Percentiles rank a stretch among this genome's conserved stretches.
phyloP scores from a whole-genome alignment of 2,888 invertebrate genomes.

The Eristalinus sepulchralis region DNA sequence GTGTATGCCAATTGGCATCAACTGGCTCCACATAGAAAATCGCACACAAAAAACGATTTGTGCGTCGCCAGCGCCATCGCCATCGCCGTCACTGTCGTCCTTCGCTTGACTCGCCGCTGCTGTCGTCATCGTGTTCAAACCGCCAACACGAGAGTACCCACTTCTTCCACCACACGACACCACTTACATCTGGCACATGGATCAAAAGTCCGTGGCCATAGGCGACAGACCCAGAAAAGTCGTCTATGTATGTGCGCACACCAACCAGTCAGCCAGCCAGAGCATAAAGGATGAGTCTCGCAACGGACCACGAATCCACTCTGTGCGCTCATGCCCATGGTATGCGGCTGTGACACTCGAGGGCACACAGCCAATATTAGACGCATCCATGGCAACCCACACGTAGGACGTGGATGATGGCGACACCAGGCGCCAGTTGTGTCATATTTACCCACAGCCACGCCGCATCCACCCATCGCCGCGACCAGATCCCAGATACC shows the following conservation, averaged over 20 bases:
- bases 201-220: conserved; percentile 35
- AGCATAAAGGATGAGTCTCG: conserved; percentile 51
- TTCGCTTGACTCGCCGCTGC: conserved; percentile 49
- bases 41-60: conserved; percentile 44
- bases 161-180: conserved; percentile 42
- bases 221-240: conserved; percentile 31
- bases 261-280: conserved; percentile 9
- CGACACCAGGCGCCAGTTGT: conserved; percentile 67
- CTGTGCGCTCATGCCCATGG: conserved; percentile 59
- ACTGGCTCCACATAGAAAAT: conserved; percentile 31
- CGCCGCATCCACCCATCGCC: conserved; percentile 30
- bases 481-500: conserved; percentile 39
- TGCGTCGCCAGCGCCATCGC: conserved; percentile 48
- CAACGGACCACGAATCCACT: conserved; percentile 49
- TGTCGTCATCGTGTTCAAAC: conserved; percentile 64
- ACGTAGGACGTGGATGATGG: neutral
- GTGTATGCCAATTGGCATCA: conserved; percentile 67
- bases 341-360: conserved; percentile 70
- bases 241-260: neutral
- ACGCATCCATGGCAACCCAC: conserved; percentile 33
- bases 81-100: conserved; percentile 36
- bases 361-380: conserved; percentile 70
- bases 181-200: conserved; percentile 68
- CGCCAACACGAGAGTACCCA: conserved; percentile 65
- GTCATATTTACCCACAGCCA: conserved; percentile 70